Percentiles rank a stretch among this genome's conserved stretches.
Evolutionary conservation across 2,797 vertebrate genomes (phyloP).

Genomic region (Trachops cirrhosus): DNA sequence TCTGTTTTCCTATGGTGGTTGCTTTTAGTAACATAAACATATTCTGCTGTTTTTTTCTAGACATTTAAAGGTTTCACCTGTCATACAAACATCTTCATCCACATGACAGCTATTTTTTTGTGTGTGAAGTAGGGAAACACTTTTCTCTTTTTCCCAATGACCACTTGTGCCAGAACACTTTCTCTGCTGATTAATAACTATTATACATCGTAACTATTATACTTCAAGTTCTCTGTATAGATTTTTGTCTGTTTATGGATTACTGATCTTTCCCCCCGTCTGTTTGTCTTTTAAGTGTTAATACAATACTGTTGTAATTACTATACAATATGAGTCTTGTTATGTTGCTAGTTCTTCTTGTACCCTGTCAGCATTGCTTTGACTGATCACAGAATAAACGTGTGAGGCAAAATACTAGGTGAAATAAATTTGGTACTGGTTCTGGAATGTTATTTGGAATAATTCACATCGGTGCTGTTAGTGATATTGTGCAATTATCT

Average conservation of each 20-base stretch:
- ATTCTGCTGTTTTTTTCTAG: not conserved
- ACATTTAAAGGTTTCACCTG: not conserved
- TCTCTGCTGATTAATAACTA: not conserved
- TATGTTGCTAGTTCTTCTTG: not conserved
- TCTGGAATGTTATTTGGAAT: slow-evolving; percentile 53
- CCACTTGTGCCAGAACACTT: not conserved
- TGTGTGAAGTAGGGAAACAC: not conserved
- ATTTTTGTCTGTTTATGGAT: not conserved
- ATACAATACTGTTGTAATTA: not conserved
- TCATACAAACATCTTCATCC: not conserved
- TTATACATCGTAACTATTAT: not conserved
- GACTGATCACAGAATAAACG: not conserved
- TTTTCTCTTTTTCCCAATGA: not conserved
- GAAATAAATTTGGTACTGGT: slow-evolving; percentile 37
- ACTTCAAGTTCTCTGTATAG: not conserved
- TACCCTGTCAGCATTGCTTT: not conserved
- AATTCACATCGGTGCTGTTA: slow-evolving; percentile 25
- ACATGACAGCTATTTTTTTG: not conserved
- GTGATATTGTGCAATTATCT: slow-evolving; percentile 6
- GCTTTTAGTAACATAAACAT: not conserved
- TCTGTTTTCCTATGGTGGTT: not conserved
- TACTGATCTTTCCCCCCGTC: not conserved
- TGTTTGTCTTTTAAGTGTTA: slow-evolving; percentile 5
- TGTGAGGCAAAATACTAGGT: not conserved
- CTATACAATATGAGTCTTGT: not conserved